phyloP scores from a whole-genome alignment of 2,888 invertebrate species.

The Sarcophaga carnaria region DNA sequence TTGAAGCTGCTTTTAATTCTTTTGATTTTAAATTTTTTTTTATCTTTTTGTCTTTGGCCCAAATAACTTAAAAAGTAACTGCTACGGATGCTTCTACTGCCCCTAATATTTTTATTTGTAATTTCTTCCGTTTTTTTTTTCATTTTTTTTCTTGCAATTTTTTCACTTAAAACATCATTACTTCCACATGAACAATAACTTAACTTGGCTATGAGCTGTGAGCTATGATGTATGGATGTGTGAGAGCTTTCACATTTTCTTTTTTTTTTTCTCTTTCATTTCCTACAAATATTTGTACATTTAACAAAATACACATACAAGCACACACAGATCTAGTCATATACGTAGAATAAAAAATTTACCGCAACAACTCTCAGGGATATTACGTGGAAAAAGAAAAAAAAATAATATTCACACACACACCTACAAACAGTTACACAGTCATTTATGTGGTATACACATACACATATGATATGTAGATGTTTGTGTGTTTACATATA shows the following conservation, averaged over 20 bases:
- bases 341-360: slow-evolving; percentile 20
- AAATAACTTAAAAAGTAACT: slow-evolving; percentile 30
- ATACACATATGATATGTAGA: background rate
- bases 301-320: background rate
- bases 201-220: slow-evolving; percentile 15
- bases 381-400: slow-evolving; percentile 33
- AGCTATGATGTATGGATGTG: slow-evolving; percentile 10
- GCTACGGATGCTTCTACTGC: slow-evolving; percentile 6
- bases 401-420: no score
- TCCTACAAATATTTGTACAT: slow-evolving; percentile 15
- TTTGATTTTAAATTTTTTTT: background rate
- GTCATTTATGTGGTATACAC: background rate
- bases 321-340: background rate
- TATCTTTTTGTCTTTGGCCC: slow-evolving; percentile 35
- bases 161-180: slow-evolving; percentile 56
- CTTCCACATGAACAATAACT: slow-evolving; percentile 51
- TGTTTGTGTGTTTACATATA: background rate
- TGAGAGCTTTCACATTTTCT: background rate
- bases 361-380: slow-evolving; percentile 58
- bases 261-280: background rate
- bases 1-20: slow-evolving; percentile 1
- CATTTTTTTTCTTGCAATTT: background rate
- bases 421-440: background rate
- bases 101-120: slow-evolving; percentile 45
- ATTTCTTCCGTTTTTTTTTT: background rate